phyloP scores from a whole-genome alignment of 2,888 invertebrate genomes.

The Scrobipalpa atriplicella region DNA sequence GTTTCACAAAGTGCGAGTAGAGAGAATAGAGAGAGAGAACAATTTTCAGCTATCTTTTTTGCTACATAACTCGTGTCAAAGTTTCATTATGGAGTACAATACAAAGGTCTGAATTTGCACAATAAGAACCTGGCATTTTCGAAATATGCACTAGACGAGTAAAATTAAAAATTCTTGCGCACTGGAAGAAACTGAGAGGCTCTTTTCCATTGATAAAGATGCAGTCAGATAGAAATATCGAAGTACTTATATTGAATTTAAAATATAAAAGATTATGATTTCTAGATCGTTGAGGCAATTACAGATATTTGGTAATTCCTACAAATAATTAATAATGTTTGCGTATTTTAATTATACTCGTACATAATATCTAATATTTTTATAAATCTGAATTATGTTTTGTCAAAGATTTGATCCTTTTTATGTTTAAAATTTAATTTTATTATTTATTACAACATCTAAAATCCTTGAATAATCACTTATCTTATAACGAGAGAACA shows the following conservation, averaged over 20 bases:
- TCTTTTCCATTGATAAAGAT: neutral
- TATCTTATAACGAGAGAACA: neutral
- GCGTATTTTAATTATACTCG: too few species aligned
- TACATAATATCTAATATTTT: too few species aligned
- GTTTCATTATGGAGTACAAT: constrained; percentile 44
- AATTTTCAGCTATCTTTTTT: neutral
- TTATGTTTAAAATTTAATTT: neutral
- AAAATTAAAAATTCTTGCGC: constrained; percentile 55
- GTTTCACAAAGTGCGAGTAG: neutral
- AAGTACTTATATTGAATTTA: neutral
- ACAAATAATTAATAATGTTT: too few species aligned
- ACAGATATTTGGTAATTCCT: too few species aligned
- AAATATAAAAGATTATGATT: too few species aligned
- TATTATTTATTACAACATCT: neutral
- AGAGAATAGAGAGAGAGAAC: neutral
- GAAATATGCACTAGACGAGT: constrained; percentile 45
- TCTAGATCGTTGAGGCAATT: too few species aligned
- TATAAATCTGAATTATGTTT: too few species aligned
- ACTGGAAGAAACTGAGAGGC: neutral
- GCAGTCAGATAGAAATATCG: neutral
- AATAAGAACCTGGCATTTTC: constrained; percentile 41
- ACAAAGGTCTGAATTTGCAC: constrained; percentile 42
- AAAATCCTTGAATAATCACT: neutral
- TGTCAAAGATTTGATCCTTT: too few species aligned
- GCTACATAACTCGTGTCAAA: constrained; percentile 3